A percentile compares a stretch with the other conserved stretches of the same genome.
phyloP scores from a whole-genome alignment of 2,888 invertebrate genomes.

The Hermodice carunculata region DNA sequence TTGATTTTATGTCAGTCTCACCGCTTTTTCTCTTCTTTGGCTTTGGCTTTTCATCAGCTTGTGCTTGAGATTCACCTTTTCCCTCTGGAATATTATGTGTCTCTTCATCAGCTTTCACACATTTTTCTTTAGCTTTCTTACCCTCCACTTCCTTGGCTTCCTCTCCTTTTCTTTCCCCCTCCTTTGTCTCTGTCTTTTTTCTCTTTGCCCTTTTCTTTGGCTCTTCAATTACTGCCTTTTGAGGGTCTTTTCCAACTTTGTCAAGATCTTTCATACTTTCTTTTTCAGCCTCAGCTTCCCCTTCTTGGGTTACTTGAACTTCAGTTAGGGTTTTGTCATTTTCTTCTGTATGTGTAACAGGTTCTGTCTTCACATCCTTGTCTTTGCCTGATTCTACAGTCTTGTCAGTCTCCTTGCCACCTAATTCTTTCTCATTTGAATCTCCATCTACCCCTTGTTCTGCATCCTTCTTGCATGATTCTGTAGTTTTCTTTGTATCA shows the following conservation, averaged over 20 bases:
- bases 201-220: neutral
- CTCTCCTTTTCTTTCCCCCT: neutral
- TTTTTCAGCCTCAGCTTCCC: neutral
- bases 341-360: neutral
- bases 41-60: conserved; percentile 5
- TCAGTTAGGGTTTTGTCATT: too few species aligned
- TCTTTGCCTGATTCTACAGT: neutral
- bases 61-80: neutral
- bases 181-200: neutral
- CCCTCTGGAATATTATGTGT: neutral
- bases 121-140: neutral
- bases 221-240: conserved; percentile 2
- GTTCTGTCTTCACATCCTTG: neutral
- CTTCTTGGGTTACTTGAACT: neutral
- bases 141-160: neutral
- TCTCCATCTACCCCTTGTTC: neutral
- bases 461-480: neutral
- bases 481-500: neutral
- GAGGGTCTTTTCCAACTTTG: neutral
- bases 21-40: conserved; percentile 15
- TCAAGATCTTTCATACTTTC: neutral
- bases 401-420: neutral
- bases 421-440: neutral
- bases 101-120: neutral
- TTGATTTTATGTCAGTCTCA: neutral